Evolutionary conservation across 1,140 invertebrate species (phyloP), one percentile per base, ranked within the genome.

Genomic region (Drosophila aff.): DNA sequence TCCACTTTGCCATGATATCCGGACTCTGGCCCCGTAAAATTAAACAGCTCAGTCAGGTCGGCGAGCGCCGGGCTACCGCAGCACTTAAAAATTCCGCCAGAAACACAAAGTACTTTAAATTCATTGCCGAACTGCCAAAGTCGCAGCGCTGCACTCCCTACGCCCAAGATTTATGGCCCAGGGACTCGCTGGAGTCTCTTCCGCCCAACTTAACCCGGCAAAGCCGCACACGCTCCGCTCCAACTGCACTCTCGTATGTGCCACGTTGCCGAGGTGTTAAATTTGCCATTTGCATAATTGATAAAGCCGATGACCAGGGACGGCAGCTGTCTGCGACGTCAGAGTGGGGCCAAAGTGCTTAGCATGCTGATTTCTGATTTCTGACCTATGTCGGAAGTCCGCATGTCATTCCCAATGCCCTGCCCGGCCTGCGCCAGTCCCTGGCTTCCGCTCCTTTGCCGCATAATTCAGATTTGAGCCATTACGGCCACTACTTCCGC

Each of bases 1-100:
- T 90, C 78, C 85, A 89, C 85, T 89, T 89, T 89, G 85, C 84
- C 64, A 61, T 90, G 85, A 90, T 84, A 89, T 89, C 84, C 84
- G 85, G 84, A 52, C 59, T 47, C 28, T 40, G 26, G 77, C 63
- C 50, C 44, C 55, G 72, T 81, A 69, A 89, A 89, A 81, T 84
- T 81, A 87, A 89, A 63, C 77, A 86, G 62, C 47, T 53, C 43
- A 50, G 65, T 57, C 31, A 47, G 58, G 41, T 52, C 33, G 46
- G 31, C 18, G 9, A 52, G 64, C 16, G 63, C 28, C n/a, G 28
- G 50, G 28, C 28, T 52, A 28, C 50, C 50, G 62, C 58, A 64
- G 76, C 66, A 82, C 77, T 89, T 84, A 82, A 75, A 83, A 82
- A 83, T 66, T 71, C 76, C 73, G 65, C 73, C 59, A 68, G 72